A percentile compares a stretch with the other conserved stretches of the same genome.
Evolutionary conservation across 2,797 vertebrate genomes (phyloP).

Genomic region (Dromococcyx pavoninus): DNA sequence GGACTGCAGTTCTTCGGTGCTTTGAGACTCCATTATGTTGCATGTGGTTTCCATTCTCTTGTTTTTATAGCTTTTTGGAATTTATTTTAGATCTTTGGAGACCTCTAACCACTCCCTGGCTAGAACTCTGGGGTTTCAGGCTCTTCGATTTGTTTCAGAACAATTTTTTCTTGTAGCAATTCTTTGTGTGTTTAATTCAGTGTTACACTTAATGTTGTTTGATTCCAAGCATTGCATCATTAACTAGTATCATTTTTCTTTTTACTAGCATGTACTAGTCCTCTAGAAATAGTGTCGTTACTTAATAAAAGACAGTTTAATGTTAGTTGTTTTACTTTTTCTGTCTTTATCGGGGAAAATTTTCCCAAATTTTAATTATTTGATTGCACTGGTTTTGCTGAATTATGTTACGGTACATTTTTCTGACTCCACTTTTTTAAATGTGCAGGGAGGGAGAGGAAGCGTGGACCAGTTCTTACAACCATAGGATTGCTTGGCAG

Average conservation of each 20-base stretch:
- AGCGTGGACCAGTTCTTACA: neutral
- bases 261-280: constrained; percentile 14
- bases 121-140: constrained; percentile 32
- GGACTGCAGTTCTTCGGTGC: constrained; percentile 40
- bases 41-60: constrained; percentile 73
- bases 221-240: constrained; percentile 34
- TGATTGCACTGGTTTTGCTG: neutral
- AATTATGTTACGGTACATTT: neutral
- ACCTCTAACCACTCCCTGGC: constrained; percentile 54
- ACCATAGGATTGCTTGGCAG: neutral
- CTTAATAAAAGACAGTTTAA: constrained; percentile 9
- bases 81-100: constrained; percentile 65
- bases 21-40: constrained; percentile 55
- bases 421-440: neutral
- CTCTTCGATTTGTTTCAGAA: constrained; percentile 17
- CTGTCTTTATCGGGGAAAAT: neutral
- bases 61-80: constrained; percentile 66
- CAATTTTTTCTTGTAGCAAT: constrained; percentile 9
- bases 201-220: constrained; percentile 34
- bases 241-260: neutral
- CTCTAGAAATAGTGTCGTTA: constrained; percentile 28
- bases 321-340: constrained; percentile 16
- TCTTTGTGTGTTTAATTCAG: neutral
- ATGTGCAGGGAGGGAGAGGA: neutral
- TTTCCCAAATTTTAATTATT: neutral